Conservation (phyloP, 2,113 vertebrate genomes). For the Crotalus helleri region DNA sequence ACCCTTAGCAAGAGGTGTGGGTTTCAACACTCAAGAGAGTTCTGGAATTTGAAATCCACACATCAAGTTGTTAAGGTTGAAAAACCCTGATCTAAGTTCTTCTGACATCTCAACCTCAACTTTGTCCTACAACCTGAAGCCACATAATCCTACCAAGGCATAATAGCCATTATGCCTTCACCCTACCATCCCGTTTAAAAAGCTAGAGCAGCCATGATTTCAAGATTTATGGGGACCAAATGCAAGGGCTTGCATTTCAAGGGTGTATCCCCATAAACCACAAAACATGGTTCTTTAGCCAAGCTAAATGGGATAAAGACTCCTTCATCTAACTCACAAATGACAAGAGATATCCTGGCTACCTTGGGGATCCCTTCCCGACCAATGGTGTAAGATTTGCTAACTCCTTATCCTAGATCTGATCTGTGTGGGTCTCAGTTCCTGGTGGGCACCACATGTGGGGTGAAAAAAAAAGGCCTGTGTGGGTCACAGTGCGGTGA, state of each 20-base stretch:
- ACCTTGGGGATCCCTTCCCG: not conserved
- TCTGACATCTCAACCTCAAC: not conserved
- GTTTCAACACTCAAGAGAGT: not conserved
- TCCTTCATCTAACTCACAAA: not conserved
- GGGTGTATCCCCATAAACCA: not conserved
- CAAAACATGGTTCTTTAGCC: not conserved
- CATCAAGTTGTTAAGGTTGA: not conserved
- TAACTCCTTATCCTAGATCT: not conserved
- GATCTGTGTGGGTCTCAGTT: not conserved
- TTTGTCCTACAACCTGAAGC: not conserved
- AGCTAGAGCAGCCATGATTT: not conserved
- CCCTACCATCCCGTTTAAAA: not conserved
- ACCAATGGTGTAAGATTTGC: not conserved
- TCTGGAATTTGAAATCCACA: not conserved
- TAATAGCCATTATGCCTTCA: not conserved
- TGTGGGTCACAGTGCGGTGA: not conserved
- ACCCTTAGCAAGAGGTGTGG: not conserved
- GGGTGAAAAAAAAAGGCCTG: not conserved
- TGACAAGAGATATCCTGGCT: not conserved
- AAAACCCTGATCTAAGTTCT: not conserved
- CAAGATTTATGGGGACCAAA: not conserved
- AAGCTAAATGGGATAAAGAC: not conserved
- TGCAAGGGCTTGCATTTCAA: not conserved
- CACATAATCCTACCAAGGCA: not conserved
- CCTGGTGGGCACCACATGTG: not conserved